These are phyloP conservation scores for Choloepus didactylus DNA, from an alignment of 2,797 vertebrate species.

Conservation along the genomic window DNA sequence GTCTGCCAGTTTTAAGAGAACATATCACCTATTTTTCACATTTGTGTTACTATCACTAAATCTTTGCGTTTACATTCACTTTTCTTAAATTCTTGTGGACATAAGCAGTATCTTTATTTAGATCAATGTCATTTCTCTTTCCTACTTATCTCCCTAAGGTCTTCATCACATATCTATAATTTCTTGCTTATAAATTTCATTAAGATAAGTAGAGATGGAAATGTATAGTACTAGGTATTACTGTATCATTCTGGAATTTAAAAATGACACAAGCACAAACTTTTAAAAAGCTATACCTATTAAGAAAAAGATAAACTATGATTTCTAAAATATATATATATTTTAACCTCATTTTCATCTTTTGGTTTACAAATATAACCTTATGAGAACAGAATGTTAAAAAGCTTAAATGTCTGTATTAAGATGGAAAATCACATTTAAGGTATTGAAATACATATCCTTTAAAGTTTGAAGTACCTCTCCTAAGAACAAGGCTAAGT, in stretches of 20 bases:
- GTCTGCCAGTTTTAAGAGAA: too few species aligned
- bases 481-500: too few species aligned
- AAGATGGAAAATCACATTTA: too few species aligned
- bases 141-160: neutral
- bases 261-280: constrained; percentile 57
- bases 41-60: neutral
- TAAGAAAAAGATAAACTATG: constrained; percentile 48
- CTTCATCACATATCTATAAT: constrained; percentile 27
- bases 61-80: neutral
- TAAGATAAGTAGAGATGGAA: constrained; percentile 40
- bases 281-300: constrained; percentile 33
- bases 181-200: constrained; percentile 62
- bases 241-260: constrained; percentile 54
- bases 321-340: constrained; percentile 70
- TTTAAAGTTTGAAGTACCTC: too few species aligned
- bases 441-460: too few species aligned
- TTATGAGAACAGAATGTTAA: constrained; percentile 55
- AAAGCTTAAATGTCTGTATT: constrained; percentile 46
- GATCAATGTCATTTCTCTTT: neutral
- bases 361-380: constrained; percentile 70
- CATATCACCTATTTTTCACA: too few species aligned
- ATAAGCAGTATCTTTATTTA: constrained; percentile 52
- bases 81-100: constrained; percentile 16
- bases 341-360: constrained; percentile 49
- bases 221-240: constrained; percentile 30